Base-by-base conservation (phyloP, 2,888 invertebrate species). In the Aphodius sticticus region DNA sequence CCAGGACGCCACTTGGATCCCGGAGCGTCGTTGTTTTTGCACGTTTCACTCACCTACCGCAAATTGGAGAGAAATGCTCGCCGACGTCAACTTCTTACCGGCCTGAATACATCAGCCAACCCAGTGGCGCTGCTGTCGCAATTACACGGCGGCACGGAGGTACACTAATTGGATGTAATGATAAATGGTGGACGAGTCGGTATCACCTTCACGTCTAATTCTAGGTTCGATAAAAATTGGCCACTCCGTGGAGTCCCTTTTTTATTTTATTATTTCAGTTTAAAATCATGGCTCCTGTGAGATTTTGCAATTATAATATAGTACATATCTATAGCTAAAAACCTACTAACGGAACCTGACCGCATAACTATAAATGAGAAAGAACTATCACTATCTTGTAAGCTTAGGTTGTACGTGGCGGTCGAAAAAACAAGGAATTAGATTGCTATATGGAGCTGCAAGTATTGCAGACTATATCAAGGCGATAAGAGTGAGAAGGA, bases 21-120 rank as follows among this genome's bases (percentile, higher is more conserved):
- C 72, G 72, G 72, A 72, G 72, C 15, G 35, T 36, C 72, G 72
- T 72, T 36, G 72, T 72, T 72, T 72, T 26, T 36, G 72, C 26
- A 72, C 36, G 72, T 35, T 36, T 36, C 26, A 72, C 72, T 36
- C 72, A 6, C 53, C 53, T 53, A 26, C 26, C 26, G 26, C 26
- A 26, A 26, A 26, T 26, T 26, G 26, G 26, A 26, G 26, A 26
- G 26, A 26, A 53, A 53, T 53, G 53, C 53, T 53, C 53, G 53
- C 53, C 53, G 53, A 12, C 53, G 53, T 53, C 53, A 53, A 53
- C 6, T 53, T 53, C 53, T 53, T 53, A 12, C 53, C 53, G 53
- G 53, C 12, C 53, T 53, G 53, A 53, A 53, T 53, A 53, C 53
- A 53, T 53, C 53, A 53, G 53, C 53, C 53, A 12, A 53, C 9